Conservation (phyloP, 2,113 vertebrate genomes). For the Cyprinus carpio region DNA sequence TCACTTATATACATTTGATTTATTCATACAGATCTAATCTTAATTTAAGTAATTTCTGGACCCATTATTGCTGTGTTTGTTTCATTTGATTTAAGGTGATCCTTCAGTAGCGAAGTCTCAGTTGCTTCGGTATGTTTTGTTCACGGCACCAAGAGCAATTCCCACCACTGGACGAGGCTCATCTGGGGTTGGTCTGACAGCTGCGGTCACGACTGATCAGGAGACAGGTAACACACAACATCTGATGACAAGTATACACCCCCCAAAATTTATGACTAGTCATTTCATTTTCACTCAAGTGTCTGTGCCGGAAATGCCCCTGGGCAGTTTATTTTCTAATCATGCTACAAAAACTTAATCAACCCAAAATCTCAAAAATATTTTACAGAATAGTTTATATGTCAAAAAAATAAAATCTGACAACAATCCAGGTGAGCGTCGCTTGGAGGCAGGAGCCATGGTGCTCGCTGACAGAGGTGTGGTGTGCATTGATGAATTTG, state of each 20-base stretch:
- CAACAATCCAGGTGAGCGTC: slow-evolving; percentile 36
- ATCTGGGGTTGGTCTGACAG: slow-evolving; percentile 70
- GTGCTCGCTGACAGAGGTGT: slow-evolving; percentile 57
- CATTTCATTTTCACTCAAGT: neutral
- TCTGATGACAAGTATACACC: neutral
- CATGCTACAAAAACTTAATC: neutral
- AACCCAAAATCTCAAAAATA: no score
- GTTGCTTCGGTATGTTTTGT: slow-evolving; percentile 69
- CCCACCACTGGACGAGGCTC: slow-evolving; percentile 71
- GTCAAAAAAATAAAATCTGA: neutral
- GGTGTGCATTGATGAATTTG: slow-evolving; percentile 64
- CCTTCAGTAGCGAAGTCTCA: slow-evolving; percentile 67
- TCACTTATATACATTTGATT: no score
- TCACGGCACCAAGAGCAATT: slow-evolving; percentile 67
- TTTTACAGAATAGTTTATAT: neutral
- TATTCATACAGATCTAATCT: no score
- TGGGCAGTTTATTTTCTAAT: neutral
- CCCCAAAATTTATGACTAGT: neutral
- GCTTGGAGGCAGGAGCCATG: slow-evolving; percentile 59
- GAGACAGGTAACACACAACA: slow-evolving; percentile 61
- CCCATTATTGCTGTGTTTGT: no score
- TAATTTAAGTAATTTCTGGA: no score
- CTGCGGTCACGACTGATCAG: slow-evolving; percentile 74
- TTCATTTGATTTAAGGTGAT: slow-evolving; percentile 57
- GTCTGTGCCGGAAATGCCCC: neutral